A percentile compares a stretch with the other conserved stretches of the same genome.
Evolutionary conservation across 2,113 vertebrate species (phyloP).

Genomic region (Chrysochloris asiatica): DNA sequence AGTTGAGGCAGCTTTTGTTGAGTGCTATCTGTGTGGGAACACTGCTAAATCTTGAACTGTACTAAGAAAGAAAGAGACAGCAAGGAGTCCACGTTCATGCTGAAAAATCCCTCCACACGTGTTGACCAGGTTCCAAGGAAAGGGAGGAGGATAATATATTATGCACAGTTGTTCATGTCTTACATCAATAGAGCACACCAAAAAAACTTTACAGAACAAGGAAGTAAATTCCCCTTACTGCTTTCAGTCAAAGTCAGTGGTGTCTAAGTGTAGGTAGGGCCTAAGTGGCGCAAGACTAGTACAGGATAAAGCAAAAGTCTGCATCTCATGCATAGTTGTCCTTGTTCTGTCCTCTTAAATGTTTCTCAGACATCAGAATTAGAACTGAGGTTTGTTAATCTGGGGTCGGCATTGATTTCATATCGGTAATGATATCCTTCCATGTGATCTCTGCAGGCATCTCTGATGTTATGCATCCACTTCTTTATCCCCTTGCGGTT

Average conservation of each 20-base stretch:
- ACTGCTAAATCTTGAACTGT: constrained; percentile 65
- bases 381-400: constrained; percentile 95
- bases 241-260: constrained; percentile 65
- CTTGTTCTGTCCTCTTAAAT: neutral
- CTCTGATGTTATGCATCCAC: constrained; percentile 98
- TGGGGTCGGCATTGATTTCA: constrained; percentile 95
- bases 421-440: constrained; percentile 99
- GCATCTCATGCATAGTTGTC: constrained; percentile 90
- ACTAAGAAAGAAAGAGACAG: constrained; percentile 68
- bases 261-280: constrained; percentile 58
- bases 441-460: constrained; percentile 99
- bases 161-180: constrained; percentile 82
- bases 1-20: constrained; percentile 86
- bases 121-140: constrained; percentile 61
- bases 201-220: constrained; percentile 77
- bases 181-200: constrained; percentile 77
- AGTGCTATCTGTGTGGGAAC: constrained; percentile 74
- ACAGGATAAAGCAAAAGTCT: constrained; percentile 78
- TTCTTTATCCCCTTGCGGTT: constrained; percentile 99
- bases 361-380: constrained; percentile 93
- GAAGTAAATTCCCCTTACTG: constrained; percentile 70
- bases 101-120: constrained; percentile 66
- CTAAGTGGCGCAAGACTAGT: constrained; percentile 75
- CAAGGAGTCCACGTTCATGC: constrained; percentile 61
- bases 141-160: constrained; percentile 70